Evolutionary conservation across 2,113 vertebrate genomes (phyloP).

Genomic region (Notarius quadriscutis): DNA sequence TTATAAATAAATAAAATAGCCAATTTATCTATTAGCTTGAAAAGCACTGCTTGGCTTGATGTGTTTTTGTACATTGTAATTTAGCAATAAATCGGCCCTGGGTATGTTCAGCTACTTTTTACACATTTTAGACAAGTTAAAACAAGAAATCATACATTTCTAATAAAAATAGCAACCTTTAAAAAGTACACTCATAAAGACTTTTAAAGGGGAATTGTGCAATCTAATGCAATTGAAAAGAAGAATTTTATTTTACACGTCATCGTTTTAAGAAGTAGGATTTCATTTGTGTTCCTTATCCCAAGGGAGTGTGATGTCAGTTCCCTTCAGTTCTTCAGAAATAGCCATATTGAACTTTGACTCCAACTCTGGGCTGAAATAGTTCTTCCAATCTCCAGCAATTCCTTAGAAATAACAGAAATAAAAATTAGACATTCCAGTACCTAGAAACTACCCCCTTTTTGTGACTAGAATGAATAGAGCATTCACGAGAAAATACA

Average conservation of each 20-base stretch:
- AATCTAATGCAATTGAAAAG: background rate
- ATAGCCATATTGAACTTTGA: constrained; percentile 66
- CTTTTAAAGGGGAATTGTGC: background rate
- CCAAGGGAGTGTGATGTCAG: constrained; percentile 67
- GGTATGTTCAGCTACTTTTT: background rate
- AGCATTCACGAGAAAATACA: background rate
- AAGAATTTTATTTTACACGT: background rate
- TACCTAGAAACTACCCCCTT: no score
- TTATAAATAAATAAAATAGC: no score
- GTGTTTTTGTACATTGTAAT: background rate
- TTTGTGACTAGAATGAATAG: background rate
- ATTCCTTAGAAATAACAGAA: constrained; percentile 65
- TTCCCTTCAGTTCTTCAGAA: constrained; percentile 67
- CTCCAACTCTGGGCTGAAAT: constrained; percentile 72
- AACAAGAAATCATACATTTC: background rate
- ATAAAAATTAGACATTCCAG: background rate
- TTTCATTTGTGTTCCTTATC: constrained; percentile 51
- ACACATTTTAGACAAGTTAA: background rate
- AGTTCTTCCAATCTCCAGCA: constrained; percentile 78
- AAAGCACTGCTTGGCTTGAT: background rate
- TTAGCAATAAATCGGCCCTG: no score
- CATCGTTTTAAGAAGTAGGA: background rate
- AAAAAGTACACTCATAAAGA: background rate
- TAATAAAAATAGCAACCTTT: background rate
- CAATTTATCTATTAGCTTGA: no score